phyloP scores from a whole-genome alignment of 2,888 invertebrate species.

The Ecliptopera silaceata region DNA sequence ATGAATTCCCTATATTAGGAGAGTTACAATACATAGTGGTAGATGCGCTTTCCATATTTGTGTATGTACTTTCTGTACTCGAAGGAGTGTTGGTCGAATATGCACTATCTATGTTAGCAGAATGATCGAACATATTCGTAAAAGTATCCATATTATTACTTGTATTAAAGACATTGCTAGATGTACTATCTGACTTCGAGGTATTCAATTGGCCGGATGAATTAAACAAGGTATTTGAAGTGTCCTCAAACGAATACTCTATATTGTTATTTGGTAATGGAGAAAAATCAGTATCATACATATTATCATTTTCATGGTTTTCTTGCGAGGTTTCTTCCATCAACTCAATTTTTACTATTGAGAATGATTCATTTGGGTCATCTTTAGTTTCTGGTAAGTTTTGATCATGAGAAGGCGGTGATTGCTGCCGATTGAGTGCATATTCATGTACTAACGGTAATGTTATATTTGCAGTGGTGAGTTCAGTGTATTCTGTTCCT shows the following conservation, averaged over 20 bases:
- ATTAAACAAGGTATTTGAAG: slow-evolving; percentile 17
- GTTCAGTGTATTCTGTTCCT: slow-evolving; percentile 75
- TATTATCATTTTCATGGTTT: slow-evolving; percentile 48
- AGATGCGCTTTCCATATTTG: slow-evolving; percentile 22
- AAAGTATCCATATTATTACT: slow-evolving; percentile 15
- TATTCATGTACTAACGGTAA: slow-evolving; percentile 66
- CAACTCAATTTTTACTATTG: slow-evolving; percentile 57
- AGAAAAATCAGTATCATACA: slow-evolving; percentile 37
- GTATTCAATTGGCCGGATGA: slow-evolving; percentile 6
- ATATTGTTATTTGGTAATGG: slow-evolving; percentile 29
- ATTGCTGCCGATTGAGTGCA: slow-evolving; percentile 52
- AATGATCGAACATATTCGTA: slow-evolving; percentile 15
- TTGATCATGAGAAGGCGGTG: slow-evolving; percentile 45
- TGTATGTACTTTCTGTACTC: slow-evolving; percentile 17
- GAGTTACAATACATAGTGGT: slow-evolving; percentile 12
- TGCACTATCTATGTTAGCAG: slow-evolving; percentile 7
- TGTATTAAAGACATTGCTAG: slow-evolving; percentile 10
- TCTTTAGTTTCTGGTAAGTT: slow-evolving; percentile 47
- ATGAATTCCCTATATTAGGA: slow-evolving; percentile 10
- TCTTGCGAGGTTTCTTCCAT: slow-evolving; percentile 60
- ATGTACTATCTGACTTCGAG: slow-evolving; percentile 3
- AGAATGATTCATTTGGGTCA: slow-evolving; percentile 55
- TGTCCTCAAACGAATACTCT: slow-evolving; percentile 24
- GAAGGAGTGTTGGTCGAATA: slow-evolving; percentile 15
- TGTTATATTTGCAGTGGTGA: slow-evolving; percentile 71